Evolutionary conservation across 2,888 invertebrate species (phyloP), one percentile per base, ranked within the genome.

Genomic region (Drosophila hamatofila): DNA sequence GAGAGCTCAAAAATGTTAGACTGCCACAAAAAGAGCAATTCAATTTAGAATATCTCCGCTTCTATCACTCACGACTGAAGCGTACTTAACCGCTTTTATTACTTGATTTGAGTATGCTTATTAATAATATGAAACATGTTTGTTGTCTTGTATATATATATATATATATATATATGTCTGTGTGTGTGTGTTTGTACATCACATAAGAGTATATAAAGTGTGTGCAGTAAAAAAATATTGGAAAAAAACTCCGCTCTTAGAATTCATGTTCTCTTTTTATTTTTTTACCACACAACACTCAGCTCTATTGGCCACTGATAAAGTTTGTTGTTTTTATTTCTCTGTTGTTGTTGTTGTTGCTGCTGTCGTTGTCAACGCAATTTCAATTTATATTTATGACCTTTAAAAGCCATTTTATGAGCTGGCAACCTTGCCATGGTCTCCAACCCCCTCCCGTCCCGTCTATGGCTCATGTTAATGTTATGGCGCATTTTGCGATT

Each of bases 311-410:
- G 35, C n/a, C 44, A 39, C 59, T 62, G 75, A 72, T 68, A 72
- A 77, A 70, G 68, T 59, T 65, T 42, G 23, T 48, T 52, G 21
- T 52, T 52, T 51, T 52, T 52, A 35, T 54, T 54, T 37, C 30
- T 33, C 49, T 58, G 59, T 55, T 65, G 76, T 55, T 41, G 21
- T 51, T 51, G 33, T 21, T 52, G 30, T 5, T 16, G 52, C 16
- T 62, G 51, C 54, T 71, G 69, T 77, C 73, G 81, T 76, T 76
- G 85, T 78, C 80, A 75, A 75, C 78, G 85, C 83, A 82, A 83
- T 85, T 88, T 90, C 80, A 85, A 87, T 83, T 89, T 88, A 80
- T 88, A 82, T 89, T 90, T 90, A 89, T 82, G 85, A 78, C 80
- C 78, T 75, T 83, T 85, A 82, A 88, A 83, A 72, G 74, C 44